These are phyloP conservation scores for Electrophaes corylata DNA, from an alignment of 2,888 invertebrate genomes.

Conservation along the genomic window DNA sequence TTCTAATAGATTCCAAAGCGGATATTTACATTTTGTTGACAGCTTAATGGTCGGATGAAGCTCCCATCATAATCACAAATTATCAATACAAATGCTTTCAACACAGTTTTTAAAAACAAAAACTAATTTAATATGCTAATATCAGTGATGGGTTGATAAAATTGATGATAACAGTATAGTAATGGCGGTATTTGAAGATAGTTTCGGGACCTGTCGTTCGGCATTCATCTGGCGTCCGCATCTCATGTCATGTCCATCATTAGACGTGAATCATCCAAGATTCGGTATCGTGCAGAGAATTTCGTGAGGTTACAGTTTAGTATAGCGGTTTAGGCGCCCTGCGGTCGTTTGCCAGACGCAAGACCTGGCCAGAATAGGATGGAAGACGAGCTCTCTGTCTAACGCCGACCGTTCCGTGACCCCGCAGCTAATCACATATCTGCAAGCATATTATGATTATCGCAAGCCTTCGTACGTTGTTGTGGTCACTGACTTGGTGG, in stretches of 20 bases:
- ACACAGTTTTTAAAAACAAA: conserved; percentile 49
- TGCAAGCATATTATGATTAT: conserved; percentile 83
- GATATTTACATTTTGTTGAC: conserved; percentile 54
- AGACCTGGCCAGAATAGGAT: conserved; percentile 51
- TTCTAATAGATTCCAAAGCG: conserved; percentile 40
- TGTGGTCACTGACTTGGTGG: conserved; percentile 76
- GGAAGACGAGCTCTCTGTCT: conserved; percentile 67
- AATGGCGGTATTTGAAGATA: conserved; percentile 49
- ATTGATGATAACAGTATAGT: conserved; percentile 54
- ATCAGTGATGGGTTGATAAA: conserved; percentile 62
- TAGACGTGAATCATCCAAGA: conserved; percentile 74
- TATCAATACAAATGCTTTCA: conserved; percentile 46
- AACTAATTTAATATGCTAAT: conserved; percentile 65
- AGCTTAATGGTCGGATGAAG: conserved; percentile 54
- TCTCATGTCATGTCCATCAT: conserved; percentile 76
- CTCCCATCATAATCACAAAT: conserved; percentile 49
- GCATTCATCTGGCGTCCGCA: conserved; percentile 72
- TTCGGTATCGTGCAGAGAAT: conserved; percentile 76
- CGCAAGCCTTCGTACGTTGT: conserved; percentile 74
- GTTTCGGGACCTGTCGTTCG: conserved; percentile 57
- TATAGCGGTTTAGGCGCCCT: conserved; percentile 82
- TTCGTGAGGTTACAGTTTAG: conserved; percentile 84
- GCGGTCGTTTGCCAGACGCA: conserved; percentile 69
- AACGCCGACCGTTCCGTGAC: conserved; percentile 81
- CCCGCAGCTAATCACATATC: conserved; percentile 82